Conservation (phyloP, 2,113 vertebrate genomes). For the Syngnathoides biaculeatus region DNA sequence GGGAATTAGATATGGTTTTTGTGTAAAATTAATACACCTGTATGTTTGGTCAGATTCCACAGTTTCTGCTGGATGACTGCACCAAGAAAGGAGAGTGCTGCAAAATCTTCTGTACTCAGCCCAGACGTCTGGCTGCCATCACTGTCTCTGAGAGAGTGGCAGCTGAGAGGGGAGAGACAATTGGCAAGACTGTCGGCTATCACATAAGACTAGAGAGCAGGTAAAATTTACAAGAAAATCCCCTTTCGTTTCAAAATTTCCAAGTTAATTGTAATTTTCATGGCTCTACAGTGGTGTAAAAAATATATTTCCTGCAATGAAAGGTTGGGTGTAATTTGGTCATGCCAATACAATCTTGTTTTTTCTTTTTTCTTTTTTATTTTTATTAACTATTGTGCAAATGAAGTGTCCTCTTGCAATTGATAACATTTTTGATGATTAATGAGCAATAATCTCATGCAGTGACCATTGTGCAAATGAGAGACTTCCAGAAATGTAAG, state of each 20-base stretch:
- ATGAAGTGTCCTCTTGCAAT: too few relatives aligned
- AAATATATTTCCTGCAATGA: too few relatives aligned
- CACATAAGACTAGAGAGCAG: constrained; percentile 95
- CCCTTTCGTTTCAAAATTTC: background rate
- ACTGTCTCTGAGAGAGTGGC: constrained; percentile 93
- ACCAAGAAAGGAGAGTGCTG: constrained; percentile 79
- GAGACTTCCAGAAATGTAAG: too few relatives aligned
- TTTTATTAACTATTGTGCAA: too few relatives aligned
- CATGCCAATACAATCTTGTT: too few relatives aligned
- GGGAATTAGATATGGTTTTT: too few relatives aligned
- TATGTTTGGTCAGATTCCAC: constrained; percentile 81
- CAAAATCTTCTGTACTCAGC: constrained; percentile 94
- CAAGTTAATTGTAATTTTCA: background rate
- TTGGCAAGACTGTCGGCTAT: constrained; percentile 91
- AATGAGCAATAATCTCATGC: too few relatives aligned
- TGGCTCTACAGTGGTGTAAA: too few relatives aligned
- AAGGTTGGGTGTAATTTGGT: too few relatives aligned
- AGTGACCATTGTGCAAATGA: too few relatives aligned
- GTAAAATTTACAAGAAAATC: constrained; percentile 59
- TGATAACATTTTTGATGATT: too few relatives aligned
- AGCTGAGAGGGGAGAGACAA: constrained; percentile 86
- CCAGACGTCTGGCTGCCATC: constrained; percentile 85
- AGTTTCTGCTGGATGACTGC: constrained; percentile 91
- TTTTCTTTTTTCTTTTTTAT: too few relatives aligned
- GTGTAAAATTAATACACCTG: background rate